phyloP scores from a whole-genome alignment of 2,888 invertebrate genomes.

The Cephus nigrinus region DNA sequence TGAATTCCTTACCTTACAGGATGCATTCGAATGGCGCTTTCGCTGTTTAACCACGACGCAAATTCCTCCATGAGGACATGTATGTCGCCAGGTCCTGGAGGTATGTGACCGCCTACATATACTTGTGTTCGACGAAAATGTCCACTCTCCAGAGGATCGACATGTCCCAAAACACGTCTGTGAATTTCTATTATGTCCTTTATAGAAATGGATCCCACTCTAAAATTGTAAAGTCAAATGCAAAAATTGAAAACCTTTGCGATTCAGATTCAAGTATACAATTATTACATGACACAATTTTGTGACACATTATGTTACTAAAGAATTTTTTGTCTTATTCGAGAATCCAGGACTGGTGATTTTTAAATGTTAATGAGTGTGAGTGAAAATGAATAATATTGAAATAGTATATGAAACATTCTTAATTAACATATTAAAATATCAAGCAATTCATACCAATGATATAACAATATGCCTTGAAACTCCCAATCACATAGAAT shows the following conservation, averaged over 20 bases:
- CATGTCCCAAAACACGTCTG: conserved; percentile 91
- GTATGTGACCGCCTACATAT: conserved; percentile 94
- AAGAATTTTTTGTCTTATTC: background rate
- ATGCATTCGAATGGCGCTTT: conserved; percentile 86
- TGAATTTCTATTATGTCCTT: conserved; percentile 94
- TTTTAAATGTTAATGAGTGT: background rate
- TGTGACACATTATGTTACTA: too few species aligned
- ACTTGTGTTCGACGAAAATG: conserved; percentile 90
- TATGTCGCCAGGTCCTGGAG: conserved; percentile 88
- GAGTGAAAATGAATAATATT: background rate
- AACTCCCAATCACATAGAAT: background rate
- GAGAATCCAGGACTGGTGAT: background rate
- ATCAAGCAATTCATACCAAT: background rate
- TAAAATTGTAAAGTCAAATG: conserved; percentile 41
- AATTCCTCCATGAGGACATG: conserved; percentile 87
- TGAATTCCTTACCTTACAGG: conserved; percentile 76
- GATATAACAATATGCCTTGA: background rate
- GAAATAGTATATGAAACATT: background rate
- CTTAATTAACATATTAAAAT: background rate
- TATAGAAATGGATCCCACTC: conserved; percentile 81
- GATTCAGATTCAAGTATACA: background rate
- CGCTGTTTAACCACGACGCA: conserved; percentile 93
- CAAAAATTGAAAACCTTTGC: background rate
- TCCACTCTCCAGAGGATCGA: conserved; percentile 93
- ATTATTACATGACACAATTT: background rate